Conservation (phyloP, 2,888 invertebrate species). For the Chrysina gloriosa region DNA sequence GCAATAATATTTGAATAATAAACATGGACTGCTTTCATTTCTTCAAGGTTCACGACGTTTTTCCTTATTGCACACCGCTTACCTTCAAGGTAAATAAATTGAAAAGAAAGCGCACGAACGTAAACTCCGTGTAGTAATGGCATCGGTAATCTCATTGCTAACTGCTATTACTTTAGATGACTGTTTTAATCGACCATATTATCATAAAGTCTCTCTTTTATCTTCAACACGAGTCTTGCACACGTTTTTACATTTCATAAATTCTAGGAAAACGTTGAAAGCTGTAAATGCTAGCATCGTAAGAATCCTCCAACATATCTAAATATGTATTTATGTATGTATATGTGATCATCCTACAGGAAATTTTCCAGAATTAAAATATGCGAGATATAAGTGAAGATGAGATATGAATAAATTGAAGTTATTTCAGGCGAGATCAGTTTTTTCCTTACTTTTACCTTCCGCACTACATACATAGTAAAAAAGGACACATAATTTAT, state of each 20-base stretch:
- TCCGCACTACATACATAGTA: no score
- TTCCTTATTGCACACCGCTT: constrained; percentile 25
- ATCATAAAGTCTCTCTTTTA: constrained; percentile 1
- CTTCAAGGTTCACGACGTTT: constrained; percentile 31
- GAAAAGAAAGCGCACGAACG: not conserved
- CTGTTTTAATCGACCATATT: not conserved
- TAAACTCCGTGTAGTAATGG: not conserved
- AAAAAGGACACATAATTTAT: no score
- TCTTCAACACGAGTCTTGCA: not conserved
- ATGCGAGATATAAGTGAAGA: no score
- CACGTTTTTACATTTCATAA: not conserved
- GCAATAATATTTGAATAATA: constrained; percentile 15
- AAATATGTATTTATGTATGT: no score
- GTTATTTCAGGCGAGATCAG: no score
- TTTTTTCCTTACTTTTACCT: no score
- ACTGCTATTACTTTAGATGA: not conserved
- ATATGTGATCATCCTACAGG: no score
- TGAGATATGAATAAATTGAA: no score
- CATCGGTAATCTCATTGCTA: not conserved
- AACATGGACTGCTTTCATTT: constrained; percentile 25
- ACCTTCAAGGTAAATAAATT: constrained; percentile 26
- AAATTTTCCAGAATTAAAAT: no score
- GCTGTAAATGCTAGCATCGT: no score
- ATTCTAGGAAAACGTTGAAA: not conserved
- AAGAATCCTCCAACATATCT: no score